Evolutionary conservation across 2,113 vertebrate genomes (phyloP).

Genomic region (Otocyon megalotis): DNA sequence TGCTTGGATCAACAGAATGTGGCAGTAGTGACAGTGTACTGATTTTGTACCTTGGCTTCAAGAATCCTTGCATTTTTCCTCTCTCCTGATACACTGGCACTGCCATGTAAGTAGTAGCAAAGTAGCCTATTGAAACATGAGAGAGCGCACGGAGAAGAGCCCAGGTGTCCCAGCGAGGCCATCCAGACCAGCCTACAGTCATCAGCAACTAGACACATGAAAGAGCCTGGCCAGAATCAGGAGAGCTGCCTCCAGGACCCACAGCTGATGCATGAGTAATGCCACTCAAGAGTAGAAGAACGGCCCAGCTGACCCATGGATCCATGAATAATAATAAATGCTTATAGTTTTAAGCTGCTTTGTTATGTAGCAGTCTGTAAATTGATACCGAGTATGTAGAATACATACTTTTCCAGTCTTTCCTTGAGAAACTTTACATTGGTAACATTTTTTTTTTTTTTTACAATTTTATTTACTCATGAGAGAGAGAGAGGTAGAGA

Average conservation of each 20-base stretch:
- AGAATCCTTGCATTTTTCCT: neutral
- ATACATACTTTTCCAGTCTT: neutral
- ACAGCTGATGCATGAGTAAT: neutral
- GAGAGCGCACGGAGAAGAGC: neutral
- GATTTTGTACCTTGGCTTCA: neutral
- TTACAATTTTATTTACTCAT: too few species aligned
- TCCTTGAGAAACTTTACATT: neutral
- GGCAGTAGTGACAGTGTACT: neutral
- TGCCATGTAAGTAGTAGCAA: neutral
- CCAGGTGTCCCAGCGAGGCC: neutral
- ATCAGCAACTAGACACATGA: neutral
- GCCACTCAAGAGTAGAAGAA: neutral
- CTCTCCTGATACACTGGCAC: neutral
- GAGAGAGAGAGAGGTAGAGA: too few species aligned
- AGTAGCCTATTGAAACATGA: neutral
- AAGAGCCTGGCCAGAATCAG: neutral
- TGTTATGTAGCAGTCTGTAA: neutral
- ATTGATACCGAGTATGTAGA: neutral
- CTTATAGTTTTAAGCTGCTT: neutral
- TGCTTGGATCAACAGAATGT: neutral
- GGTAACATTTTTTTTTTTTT: neutral
- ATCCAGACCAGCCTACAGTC: neutral
- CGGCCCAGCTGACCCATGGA: neutral
- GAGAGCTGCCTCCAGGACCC: neutral
- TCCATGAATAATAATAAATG: neutral